A percentile compares a stretch with the other conserved stretches of the same genome.
These are phyloP conservation scores for Benitochromis conjunctus DNA, from an alignment of 2,113 vertebrate genomes.

Conservation along the genomic window DNA sequence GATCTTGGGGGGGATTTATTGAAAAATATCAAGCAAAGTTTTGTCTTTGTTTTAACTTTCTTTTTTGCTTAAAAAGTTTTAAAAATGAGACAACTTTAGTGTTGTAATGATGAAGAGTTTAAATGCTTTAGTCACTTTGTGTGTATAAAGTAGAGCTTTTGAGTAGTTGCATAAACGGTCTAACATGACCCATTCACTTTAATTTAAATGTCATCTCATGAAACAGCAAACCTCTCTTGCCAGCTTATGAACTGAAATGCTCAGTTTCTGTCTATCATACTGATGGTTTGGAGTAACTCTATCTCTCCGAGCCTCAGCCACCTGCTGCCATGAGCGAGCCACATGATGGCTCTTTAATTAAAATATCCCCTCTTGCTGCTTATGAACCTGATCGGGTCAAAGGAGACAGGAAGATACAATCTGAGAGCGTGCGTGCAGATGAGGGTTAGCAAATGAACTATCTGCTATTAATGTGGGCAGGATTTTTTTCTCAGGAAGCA, in stretches of 20 bases:
- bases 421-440: background rate
- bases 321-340: background rate
- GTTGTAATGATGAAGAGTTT: background rate
- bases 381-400: background rate
- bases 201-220: background rate
- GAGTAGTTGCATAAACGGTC: background rate
- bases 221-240: background rate
- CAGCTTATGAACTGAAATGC: background rate
- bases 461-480: background rate
- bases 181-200: background rate
- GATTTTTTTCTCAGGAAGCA: background rate
- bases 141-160: background rate
- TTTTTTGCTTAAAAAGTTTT: background rate
- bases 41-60: background rate
- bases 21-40: background rate
- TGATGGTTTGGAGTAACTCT: background rate
- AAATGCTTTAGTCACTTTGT: background rate
- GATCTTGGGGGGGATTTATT: background rate
- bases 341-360: conserved; percentile 9
- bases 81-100: background rate
- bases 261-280: background rate
- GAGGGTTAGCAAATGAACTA: background rate
- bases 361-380: background rate
- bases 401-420: background rate
- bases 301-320: background rate